Evolutionary conservation across 2,797 vertebrate species (phyloP).

Genomic region (Enteromius thamalakanensis): DNA sequence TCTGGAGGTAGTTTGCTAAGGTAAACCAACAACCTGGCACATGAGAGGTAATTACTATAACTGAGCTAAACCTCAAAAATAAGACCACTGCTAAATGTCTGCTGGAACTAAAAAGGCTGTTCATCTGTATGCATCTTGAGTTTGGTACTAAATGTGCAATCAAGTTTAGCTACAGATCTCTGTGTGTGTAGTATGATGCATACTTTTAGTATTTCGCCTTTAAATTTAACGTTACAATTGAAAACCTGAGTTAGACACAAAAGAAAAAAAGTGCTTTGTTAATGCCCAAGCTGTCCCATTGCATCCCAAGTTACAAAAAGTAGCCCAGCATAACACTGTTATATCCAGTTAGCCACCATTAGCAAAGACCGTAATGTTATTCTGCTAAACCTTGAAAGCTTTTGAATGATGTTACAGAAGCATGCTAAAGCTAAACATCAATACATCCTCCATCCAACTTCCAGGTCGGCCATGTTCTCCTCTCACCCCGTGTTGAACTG

Average conservation of each 20-base stretch:
- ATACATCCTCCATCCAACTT: constrained; percentile 18
- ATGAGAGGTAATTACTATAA: not conserved
- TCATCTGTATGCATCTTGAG: not conserved
- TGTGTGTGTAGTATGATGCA: not conserved
- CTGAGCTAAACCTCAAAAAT: not conserved
- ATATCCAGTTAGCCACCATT: not conserved
- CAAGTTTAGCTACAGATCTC: not conserved
- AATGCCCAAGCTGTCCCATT: constrained; percentile 33
- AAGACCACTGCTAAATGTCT: not conserved
- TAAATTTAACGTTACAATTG: constrained; percentile 11
- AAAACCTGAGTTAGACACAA: constrained; percentile 18
- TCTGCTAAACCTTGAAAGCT: not conserved
- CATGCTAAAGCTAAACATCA: not conserved
- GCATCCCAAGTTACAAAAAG: constrained; percentile 15
- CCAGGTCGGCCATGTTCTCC: not conserved
- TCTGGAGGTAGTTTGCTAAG: not conserved
- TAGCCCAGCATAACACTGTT: not conserved
- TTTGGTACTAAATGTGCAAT: not conserved
- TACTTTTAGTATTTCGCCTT: constrained; percentile 13
- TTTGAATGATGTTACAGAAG: not conserved
- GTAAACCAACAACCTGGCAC: not conserved
- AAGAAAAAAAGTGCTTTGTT: constrained; percentile 40
- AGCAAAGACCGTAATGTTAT: not conserved
- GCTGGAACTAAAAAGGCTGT: constrained; percentile 23
- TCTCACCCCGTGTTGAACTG: constrained; percentile 53